These are phyloP conservation scores for Apotomis capreana DNA, from an alignment of 2,888 invertebrate species.

Conservation along the genomic window DNA sequence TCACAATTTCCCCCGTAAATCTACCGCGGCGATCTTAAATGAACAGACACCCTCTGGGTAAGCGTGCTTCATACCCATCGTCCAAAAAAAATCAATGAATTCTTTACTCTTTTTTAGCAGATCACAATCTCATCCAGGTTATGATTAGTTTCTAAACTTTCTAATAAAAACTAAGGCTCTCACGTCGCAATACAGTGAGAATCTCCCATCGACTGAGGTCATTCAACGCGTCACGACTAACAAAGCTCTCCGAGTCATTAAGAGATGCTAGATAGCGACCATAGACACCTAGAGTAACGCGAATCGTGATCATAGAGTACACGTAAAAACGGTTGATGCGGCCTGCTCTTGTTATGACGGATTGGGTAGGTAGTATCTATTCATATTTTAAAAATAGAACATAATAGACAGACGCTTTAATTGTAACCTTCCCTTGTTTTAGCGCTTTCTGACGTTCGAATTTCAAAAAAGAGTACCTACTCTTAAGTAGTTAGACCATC, in stretches of 20 bases:
- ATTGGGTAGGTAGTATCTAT: not conserved
- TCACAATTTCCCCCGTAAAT: no score
- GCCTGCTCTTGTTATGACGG: not conserved
- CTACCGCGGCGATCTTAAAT: no score
- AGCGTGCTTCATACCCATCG: no score
- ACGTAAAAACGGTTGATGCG: not conserved
- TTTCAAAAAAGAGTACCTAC: not conserved
- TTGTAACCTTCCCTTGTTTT: not conserved
- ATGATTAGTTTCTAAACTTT: conserved; percentile 32
- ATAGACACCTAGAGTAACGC: conserved; percentile 29
- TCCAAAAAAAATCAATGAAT: no score
- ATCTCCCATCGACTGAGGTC: conserved; percentile 25
- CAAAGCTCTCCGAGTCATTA: conserved; percentile 24
- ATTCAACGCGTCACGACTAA: conserved; percentile 29
- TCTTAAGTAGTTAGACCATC: no score
- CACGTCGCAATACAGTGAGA: conserved; percentile 20
- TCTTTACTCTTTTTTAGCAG: not conserved
- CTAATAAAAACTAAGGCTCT: conserved; percentile 29
- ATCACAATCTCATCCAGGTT: conserved; percentile 4
- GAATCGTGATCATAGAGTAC: conserved; percentile 26
- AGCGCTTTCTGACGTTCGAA: not conserved
- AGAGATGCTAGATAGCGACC: conserved; percentile 31
- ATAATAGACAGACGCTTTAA: not conserved
- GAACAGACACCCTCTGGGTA: no score
- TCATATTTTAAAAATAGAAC: not conserved